phyloP scores from a whole-genome alignment of 2,113 vertebrate genomes.

The Neodon shergylaensis region DNA sequence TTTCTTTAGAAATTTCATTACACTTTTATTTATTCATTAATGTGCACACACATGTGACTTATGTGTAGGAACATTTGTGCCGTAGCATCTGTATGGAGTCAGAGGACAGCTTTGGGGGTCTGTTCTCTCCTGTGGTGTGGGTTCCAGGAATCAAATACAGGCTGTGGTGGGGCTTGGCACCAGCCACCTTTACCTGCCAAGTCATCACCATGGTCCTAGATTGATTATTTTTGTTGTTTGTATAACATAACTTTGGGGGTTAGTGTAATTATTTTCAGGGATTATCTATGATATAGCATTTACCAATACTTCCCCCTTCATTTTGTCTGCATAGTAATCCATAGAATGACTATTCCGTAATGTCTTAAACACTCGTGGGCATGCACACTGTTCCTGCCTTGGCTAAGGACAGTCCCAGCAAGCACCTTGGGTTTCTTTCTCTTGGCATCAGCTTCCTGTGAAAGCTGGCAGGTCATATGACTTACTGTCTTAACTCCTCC shows the following conservation, averaged over 20 bases:
- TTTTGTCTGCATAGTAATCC: conserved; percentile 25
- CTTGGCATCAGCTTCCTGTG: background rate
- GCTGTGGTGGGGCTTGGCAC: too few species aligned
- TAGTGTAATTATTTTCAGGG: conserved; percentile 22
- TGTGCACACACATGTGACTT: background rate
- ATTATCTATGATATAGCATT: conserved; percentile 4
- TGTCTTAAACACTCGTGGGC: background rate
- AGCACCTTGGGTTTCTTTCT: background rate
- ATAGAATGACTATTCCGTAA: background rate
- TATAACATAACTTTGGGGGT: background rate
- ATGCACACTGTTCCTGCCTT: background rate
- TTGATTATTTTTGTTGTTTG: conserved; percentile 22
- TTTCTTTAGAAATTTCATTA: background rate
- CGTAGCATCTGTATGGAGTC: background rate
- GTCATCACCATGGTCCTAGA: background rate
- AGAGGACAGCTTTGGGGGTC: background rate
- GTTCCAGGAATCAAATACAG: background rate
- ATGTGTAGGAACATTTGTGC: background rate
- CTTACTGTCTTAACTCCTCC: conserved; percentile 43
- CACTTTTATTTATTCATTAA: background rate
- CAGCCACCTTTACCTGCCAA: background rate
- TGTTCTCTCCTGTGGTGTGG: background rate
- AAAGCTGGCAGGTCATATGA: conserved; percentile 16
- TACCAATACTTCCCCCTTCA: background rate
- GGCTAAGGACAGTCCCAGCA: background rate